phyloP scores from a whole-genome alignment of 2,113 vertebrate genomes.

The Pangasianodon gigas region DNA sequence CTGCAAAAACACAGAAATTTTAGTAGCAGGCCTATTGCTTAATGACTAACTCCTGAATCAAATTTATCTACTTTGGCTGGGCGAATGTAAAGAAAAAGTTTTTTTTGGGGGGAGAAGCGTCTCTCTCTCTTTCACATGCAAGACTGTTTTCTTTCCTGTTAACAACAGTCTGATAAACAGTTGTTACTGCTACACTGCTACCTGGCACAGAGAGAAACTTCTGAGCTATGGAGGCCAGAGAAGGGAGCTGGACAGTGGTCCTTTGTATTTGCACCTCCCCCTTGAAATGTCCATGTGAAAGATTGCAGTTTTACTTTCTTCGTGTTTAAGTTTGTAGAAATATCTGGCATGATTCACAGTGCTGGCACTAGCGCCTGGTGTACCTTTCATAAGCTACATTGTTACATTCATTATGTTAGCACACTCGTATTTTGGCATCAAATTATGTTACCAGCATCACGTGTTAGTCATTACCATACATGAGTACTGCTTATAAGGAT shows the following conservation, averaged over 20 bases:
- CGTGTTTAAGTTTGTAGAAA: not conserved
- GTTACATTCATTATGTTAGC: no score
- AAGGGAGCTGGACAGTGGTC: not conserved
- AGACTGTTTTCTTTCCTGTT: not conserved
- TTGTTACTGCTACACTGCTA: not conserved
- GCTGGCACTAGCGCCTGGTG: not conserved
- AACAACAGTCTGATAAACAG: slow-evolving; percentile 7
- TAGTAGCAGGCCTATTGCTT: not conserved
- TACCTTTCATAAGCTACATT: not conserved
- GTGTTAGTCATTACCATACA: not conserved
- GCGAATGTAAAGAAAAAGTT: not conserved
- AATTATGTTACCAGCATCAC: not conserved
- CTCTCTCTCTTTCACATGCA: not conserved
- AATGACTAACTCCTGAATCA: not conserved
- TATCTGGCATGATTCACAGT: not conserved
- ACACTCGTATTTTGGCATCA: not conserved
- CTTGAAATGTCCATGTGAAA: not conserved
- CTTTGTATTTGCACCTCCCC: not conserved
- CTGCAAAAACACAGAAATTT: not conserved
- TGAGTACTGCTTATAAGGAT: not conserved
- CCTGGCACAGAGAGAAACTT: not conserved
- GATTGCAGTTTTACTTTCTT: not conserved
- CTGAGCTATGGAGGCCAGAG: not conserved
- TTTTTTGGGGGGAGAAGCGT: not conserved
- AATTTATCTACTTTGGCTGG: not conserved